Evolutionary conservation across 2,888 invertebrate genomes (phyloP).

Genomic region (Iphiclides podalirius): DNA sequence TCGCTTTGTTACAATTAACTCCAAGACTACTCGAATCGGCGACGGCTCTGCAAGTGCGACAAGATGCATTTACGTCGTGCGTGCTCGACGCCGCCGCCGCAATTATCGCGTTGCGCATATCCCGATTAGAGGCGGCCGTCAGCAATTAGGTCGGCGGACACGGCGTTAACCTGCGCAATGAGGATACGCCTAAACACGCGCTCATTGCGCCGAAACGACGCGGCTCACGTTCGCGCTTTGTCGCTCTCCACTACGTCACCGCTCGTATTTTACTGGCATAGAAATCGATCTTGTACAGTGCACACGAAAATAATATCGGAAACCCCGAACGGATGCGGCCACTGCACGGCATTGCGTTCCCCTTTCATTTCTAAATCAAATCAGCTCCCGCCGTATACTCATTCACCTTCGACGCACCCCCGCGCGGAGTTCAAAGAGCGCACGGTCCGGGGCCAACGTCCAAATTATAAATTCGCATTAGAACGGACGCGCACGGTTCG

Average conservation of each 20-base stretch:
- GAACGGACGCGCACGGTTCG: constrained; percentile 80
- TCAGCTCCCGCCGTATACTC: constrained; percentile 71
- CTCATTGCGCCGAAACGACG: constrained; percentile 61
- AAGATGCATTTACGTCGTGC: not conserved
- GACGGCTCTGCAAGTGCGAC: no score
- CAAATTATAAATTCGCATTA: constrained; percentile 81
- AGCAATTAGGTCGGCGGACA: constrained; percentile 79
- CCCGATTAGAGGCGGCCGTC: constrained; percentile 74
- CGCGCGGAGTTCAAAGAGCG: constrained; percentile 68
- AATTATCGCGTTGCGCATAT: constrained; percentile 78
- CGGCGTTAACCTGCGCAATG: constrained; percentile 74
- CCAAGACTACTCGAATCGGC: no score
- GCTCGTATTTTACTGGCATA: constrained; percentile 35
- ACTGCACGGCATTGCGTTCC: constrained; percentile 34
- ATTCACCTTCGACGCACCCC: constrained; percentile 64
- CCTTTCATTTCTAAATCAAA: constrained; percentile 68
- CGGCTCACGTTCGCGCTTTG: constrained; percentile 48
- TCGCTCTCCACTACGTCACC: constrained; percentile 32
- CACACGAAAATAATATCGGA: constrained; percentile 46
- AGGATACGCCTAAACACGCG: constrained; percentile 75
- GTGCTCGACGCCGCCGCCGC: constrained; percentile 35
- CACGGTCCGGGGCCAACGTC: constrained; percentile 70
- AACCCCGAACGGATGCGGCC: constrained; percentile 39
- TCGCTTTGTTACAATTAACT: no score
- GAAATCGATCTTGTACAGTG: no score